These are phyloP conservation scores for Girardinus metallicus DNA, from an alignment of 2,797 vertebrate genomes.

Conservation along the genomic window DNA sequence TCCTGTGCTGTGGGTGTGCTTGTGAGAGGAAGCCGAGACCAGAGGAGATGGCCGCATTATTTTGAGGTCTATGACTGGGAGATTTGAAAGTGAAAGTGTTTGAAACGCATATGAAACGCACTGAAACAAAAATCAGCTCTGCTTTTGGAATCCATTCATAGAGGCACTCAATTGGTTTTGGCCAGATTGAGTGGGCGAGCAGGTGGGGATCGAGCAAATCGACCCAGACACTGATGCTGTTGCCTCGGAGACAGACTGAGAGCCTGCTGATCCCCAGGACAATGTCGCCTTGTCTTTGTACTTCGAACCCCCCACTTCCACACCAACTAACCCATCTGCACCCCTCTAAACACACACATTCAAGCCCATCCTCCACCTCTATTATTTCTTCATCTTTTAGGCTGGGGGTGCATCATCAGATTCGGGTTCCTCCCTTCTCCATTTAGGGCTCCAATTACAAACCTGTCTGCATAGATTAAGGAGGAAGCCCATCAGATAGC, in stretches of 20 bases:
- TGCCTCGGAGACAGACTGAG: conserved; percentile 47
- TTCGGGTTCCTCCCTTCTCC: conserved; percentile 21
- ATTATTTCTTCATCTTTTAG: conserved; percentile 61
- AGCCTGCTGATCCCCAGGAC: conserved; percentile 21
- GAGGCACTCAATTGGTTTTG: conserved; percentile 62
- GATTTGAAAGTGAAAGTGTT: conserved; percentile 72
- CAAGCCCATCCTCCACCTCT: conserved; percentile 50
- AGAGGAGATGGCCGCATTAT: conserved; percentile 54
- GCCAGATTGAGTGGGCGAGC: conserved; percentile 61
- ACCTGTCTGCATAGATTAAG: conserved; percentile 75
- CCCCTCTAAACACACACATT: not conserved
- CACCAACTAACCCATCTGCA: not conserved
- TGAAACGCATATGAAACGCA: conserved; percentile 68
- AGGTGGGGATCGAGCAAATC: conserved; percentile 54
- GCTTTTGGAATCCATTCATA: conserved; percentile 64
- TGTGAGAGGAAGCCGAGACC: conserved; percentile 17
- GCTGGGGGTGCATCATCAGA: conserved; percentile 42
- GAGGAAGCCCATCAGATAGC: conserved; percentile 58
- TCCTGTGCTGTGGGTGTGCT: conserved; percentile 35
- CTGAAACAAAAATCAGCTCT: conserved; percentile 70
- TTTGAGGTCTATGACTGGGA: conserved; percentile 37
- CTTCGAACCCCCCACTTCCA: not conserved
- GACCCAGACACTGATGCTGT: conserved; percentile 63
- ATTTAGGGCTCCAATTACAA: conserved; percentile 68
- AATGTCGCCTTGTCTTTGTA: conserved; percentile 27